These are phyloP conservation scores for Dromas ardeola DNA, from an alignment of 2,113 vertebrate genomes.

Conservation along the genomic window DNA sequence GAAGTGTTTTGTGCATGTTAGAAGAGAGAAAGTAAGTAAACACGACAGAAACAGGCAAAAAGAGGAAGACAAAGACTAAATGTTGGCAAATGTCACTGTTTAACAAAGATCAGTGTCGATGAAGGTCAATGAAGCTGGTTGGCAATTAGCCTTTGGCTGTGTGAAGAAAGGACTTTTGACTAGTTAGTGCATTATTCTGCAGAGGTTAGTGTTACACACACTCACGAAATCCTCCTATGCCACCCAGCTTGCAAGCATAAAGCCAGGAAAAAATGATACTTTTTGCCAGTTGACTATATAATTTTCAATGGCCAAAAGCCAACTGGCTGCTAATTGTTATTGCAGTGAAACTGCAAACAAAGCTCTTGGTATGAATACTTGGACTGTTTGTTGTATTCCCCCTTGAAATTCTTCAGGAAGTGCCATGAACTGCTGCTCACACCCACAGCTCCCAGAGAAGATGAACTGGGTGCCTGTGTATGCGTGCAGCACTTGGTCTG, in stretches of 20 bases:
- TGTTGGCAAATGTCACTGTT: neutral
- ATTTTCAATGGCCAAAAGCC: constrained; percentile 62
- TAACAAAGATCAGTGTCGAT: neutral
- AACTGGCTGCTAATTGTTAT: constrained; percentile 57
- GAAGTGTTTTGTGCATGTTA: neutral
- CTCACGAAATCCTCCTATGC: constrained; percentile 29
- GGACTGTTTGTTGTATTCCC: constrained; percentile 16
- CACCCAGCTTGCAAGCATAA: constrained; percentile 64
- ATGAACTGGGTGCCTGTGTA: neutral
- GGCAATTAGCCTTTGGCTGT: constrained; percentile 30
- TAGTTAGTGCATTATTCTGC: constrained; percentile 18
- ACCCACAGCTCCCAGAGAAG: neutral
- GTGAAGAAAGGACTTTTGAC: constrained; percentile 28
- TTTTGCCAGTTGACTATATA: constrained; percentile 66
- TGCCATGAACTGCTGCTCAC: neutral
- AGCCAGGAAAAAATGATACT: constrained; percentile 58
- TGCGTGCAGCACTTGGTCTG: neutral
- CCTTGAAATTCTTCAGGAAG: constrained; percentile 23
- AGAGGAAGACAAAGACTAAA: neutral
- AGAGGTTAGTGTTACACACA: neutral
- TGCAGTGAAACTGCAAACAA: constrained; percentile 59
- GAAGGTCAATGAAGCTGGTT: neutral
- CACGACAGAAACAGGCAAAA: neutral
- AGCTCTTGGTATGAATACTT: constrained; percentile 51
- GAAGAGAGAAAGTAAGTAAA: neutral